These are phyloP conservation scores for Chaetodon trifasciatus DNA, from an alignment of 2,797 vertebrate genomes.

Conservation along the genomic window DNA sequence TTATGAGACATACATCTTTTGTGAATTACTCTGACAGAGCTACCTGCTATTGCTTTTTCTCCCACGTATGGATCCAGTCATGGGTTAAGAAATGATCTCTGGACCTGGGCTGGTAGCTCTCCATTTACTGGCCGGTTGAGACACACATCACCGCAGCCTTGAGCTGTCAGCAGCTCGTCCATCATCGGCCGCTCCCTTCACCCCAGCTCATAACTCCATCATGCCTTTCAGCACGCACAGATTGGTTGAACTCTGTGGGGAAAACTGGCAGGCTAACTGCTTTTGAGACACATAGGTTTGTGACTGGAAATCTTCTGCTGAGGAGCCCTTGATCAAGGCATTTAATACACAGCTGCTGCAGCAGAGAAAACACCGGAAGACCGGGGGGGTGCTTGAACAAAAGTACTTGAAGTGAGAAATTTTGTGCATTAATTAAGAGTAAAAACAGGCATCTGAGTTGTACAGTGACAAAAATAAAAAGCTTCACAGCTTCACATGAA, in stretches of 20 bases:
- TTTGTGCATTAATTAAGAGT: background rate
- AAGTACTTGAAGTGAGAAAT: background rate
- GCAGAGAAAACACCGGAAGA: background rate
- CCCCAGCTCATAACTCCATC: conserved; percentile 74
- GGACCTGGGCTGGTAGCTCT: conserved; percentile 43
- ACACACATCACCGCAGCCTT: conserved; percentile 66
- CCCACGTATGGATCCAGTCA: conserved; percentile 46
- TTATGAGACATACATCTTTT: background rate
- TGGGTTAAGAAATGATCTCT: conserved; percentile 47
- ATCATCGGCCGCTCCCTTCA: conserved; percentile 66
- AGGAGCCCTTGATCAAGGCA: conserved; percentile 54
- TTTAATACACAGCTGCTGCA: background rate
- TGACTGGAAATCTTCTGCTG: background rate
- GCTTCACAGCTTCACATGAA: conserved; percentile 11
- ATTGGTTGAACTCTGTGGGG: conserved; percentile 66
- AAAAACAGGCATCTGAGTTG: conserved; percentile 1
- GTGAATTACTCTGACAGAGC: conserved; percentile 6
- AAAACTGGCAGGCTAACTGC: conserved; percentile 38
- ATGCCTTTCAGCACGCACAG: conserved; percentile 70
- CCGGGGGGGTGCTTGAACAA: background rate
- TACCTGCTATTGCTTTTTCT: conserved; percentile 8
- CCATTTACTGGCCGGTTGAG: conserved; percentile 58
- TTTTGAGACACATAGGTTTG: conserved; percentile 23
- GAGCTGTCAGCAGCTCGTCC: conserved; percentile 69
- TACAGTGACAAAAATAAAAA: conserved; percentile 13